Conservation (phyloP, 1,140 invertebrate species). For the Carposina sasakii region DNA sequence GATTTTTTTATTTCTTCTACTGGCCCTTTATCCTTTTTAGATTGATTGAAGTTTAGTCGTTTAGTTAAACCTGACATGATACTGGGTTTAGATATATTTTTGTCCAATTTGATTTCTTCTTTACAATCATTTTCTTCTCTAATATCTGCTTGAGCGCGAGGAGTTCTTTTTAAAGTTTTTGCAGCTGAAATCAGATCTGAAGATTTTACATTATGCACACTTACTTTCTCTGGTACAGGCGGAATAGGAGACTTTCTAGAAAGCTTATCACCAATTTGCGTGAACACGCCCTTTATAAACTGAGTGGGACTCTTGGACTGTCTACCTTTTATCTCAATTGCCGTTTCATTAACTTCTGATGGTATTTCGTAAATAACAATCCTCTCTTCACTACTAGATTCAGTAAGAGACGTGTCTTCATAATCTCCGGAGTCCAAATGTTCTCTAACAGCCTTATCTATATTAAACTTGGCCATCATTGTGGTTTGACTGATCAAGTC, state of each 20-base stretch:
- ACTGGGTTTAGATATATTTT: constrained; percentile 31
- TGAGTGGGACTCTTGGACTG: constrained; percentile 32
- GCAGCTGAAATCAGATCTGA: constrained; percentile 41
- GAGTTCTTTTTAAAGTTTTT: constrained; percentile 31
- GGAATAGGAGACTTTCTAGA: constrained; percentile 18
- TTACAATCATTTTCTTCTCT: constrained; percentile 12
- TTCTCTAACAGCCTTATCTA: constrained; percentile 50
- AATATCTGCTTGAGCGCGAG: constrained; percentile 12
- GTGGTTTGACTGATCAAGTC: constrained; percentile 53
- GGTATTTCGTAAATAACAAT: constrained; percentile 39
- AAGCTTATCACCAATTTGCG: constrained; percentile 28
- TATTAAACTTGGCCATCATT: constrained; percentile 66
- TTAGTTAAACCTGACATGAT: constrained; percentile 52
- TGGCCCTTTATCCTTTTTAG: constrained; percentile 50
- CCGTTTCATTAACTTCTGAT: constrained; percentile 18
- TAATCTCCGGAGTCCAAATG: constrained; percentile 61
- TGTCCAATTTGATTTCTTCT: constrained; percentile 18
- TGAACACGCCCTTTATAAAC: constrained; percentile 30
- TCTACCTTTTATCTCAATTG: constrained; percentile 13
- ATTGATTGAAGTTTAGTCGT: constrained; percentile 56
- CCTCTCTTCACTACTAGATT: constrained; percentile 55
- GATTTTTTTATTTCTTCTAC: constrained; percentile 32
- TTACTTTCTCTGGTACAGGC: constrained; percentile 23
- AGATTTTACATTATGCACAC: constrained; percentile 40
- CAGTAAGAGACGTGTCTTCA: constrained; percentile 56